Base-by-base conservation (phyloP, 2,113 vertebrate species). In the Donacobius atricapilla region DNA sequence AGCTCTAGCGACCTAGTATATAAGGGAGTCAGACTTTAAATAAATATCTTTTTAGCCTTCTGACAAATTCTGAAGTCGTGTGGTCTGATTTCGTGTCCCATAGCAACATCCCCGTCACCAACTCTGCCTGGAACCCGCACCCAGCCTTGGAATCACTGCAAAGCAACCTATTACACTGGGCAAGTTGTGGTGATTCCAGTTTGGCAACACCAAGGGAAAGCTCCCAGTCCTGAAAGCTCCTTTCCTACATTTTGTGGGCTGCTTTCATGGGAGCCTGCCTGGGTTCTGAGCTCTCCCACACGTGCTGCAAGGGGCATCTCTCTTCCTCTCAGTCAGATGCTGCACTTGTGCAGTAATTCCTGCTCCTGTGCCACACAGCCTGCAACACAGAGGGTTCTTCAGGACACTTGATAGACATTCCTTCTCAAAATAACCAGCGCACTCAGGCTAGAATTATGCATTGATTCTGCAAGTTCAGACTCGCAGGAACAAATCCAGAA, bases 401-500 rank as follows among this genome's bases (percentile, higher is more conserved):
- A 8, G 12, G 44, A 76, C 63, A 57, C 68, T 47, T 54, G 9
- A 73, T 33, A 83, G 63, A 80, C 30, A 80, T 33, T 25, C 40
- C 42, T 64, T 42, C 81, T 82, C 50, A 48, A 64, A 71, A 51
- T 9, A 85, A 71, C 24, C 33, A 33, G 31, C 21, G 39, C 33
- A 60, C 77, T 78, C 64, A 50, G 37, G 14, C 15, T 70, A 42
- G 63, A 84, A 94, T 44, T 78, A 40, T 9, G 42, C 48, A 75
- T 23, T 9, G 3, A 86, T 64, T 77, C 71, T 77, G 69, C 78
- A 92, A 65, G 87, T 69, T 73, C 51, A 83, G 47, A 70, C 87
- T 80, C 3, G 83, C 73, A 93, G 69, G 85, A 93, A 82, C 35
- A 73, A 90, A 87, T 83, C 44, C 75, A 88, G 75, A 94, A 81